Percentiles rank a stretch among this genome's conserved stretches.
phyloP scores from a whole-genome alignment of 1,140 invertebrate genomes.

The Brachionus angularis region DNA sequence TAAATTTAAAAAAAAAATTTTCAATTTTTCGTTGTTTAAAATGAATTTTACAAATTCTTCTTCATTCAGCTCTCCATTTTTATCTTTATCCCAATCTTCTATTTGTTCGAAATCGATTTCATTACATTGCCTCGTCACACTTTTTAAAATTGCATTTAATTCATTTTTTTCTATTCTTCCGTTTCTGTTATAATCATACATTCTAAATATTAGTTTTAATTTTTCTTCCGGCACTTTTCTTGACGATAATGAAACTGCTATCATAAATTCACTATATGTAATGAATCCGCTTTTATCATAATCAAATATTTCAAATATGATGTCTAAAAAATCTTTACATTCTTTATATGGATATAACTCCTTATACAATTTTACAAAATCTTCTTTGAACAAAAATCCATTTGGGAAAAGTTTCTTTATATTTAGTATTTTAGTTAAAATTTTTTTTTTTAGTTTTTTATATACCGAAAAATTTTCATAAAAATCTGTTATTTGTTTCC shows the following conservation, averaged over 20 bases:
- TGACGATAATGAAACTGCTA: constrained; percentile 14
- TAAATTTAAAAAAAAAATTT: constrained; percentile 22
- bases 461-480: constrained; percentile 22
- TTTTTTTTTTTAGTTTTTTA: background rate
- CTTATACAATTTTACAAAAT: constrained; percentile 38
- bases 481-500: constrained; percentile 26
- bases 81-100: background rate
- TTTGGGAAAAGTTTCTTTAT: constrained; percentile 24
- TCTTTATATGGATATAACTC: constrained; percentile 15
- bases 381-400: constrained; percentile 7
- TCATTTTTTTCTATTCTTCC: constrained; percentile 22
- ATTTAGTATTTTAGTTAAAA: background rate
- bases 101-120: constrained; percentile 18
- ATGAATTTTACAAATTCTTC: constrained; percentile 24
- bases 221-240: constrained; percentile 34
- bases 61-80: constrained; percentile 1
- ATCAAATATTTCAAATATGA: constrained; percentile 30
- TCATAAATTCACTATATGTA: constrained; percentile 29
- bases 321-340: background rate
- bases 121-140: background rate
- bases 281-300: constrained; percentile 19
- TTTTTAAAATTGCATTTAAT: constrained; percentile 26
- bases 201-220: constrained; percentile 21
- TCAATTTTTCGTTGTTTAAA: background rate
- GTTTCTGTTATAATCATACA: constrained; percentile 33